phyloP scores from a whole-genome alignment of 2,797 vertebrate species.

The Pseudomugil gertrudae region DNA sequence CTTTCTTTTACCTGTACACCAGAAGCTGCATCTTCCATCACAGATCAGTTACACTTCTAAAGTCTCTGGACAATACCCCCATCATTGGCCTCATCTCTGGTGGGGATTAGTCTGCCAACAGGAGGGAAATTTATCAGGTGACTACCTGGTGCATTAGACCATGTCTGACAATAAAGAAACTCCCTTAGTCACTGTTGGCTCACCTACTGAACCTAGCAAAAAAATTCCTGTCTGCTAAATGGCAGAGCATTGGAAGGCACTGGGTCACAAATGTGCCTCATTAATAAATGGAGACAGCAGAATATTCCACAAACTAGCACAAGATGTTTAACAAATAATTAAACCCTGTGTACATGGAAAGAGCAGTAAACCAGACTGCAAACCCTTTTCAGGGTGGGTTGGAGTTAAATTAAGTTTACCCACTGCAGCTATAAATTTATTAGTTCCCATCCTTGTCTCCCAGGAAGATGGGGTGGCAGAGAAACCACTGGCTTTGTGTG shows the following conservation, averaged over 20 bases:
- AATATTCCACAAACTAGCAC: conserved; percentile 5
- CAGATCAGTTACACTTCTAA: neutral
- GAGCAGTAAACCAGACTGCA: conserved; percentile 23
- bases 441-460: conserved; percentile 6
- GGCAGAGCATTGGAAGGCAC: conserved; percentile 27
- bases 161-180: no score
- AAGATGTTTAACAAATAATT: conserved; percentile 12
- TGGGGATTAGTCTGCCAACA: neutral
- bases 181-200: no score
- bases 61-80: neutral
- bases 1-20: neutral
- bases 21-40: neutral
- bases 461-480: neutral
- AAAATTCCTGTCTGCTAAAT: conserved; percentile 18
- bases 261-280: conserved; percentile 20
- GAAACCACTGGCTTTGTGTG: neutral
- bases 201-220: no score
- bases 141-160: neutral
- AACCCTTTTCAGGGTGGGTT: conserved; percentile 34
- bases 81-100: neutral
- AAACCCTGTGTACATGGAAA: conserved; percentile 8
- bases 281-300: conserved; percentile 33
- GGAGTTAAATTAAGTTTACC: conserved; percentile 25
- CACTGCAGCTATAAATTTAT: neutral
- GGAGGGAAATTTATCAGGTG: neutral